Conservation (phyloP, 2,797 vertebrate species). For the Apogon talboti region DNA sequence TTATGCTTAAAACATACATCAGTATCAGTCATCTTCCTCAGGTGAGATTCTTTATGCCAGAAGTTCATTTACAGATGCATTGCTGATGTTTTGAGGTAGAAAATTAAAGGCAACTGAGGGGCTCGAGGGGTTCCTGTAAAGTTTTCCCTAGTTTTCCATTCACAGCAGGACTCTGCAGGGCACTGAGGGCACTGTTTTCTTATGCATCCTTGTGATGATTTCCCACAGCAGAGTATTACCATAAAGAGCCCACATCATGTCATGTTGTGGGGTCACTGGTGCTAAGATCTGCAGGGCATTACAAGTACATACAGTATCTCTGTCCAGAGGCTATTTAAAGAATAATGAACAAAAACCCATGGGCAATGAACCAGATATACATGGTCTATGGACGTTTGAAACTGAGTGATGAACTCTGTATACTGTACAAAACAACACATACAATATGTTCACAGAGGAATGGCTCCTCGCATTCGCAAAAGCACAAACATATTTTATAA, state of each 20-base stretch:
- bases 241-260: slow-evolving; percentile 40
- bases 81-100: background rate
- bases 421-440: background rate
- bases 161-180: slow-evolving; percentile 12
- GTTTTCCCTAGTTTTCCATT: slow-evolving; percentile 15
- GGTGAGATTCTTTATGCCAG: too few species aligned
- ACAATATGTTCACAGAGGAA: background rate
- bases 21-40: too few species aligned
- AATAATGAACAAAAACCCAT: slow-evolving; percentile 16
- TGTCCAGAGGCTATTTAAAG: slow-evolving; percentile 19
- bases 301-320: slow-evolving; percentile 23
- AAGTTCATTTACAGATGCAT: background rate
- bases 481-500: background rate
- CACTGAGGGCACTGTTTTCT: slow-evolving; percentile 17
- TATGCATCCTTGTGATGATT: slow-evolving; percentile 35
- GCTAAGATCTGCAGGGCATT: slow-evolving; percentile 43
- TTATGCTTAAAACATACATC: too few species aligned
- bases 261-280: slow-evolving; percentile 48
- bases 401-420: slow-evolving; percentile 10
- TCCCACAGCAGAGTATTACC: slow-evolving; percentile 43
- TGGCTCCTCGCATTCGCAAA: background rate
- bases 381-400: slow-evolving; percentile 13
- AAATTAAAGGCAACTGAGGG: background rate
- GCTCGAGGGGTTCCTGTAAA: background rate
- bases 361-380: background rate